Base-by-base conservation (phyloP, 2,113 vertebrate species). In the Eulacestoma nigropectus region DNA sequence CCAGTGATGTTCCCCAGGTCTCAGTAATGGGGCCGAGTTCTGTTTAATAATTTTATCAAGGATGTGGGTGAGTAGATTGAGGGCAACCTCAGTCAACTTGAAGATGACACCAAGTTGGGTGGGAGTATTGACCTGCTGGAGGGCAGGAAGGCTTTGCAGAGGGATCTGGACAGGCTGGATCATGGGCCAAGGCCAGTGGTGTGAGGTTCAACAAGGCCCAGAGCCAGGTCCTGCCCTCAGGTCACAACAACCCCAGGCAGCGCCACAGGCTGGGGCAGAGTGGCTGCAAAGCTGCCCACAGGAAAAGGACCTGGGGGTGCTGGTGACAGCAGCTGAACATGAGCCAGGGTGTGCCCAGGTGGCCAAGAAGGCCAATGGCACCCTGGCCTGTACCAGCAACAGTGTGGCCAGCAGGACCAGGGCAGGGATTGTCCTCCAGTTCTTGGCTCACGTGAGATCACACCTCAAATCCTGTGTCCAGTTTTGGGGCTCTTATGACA, bases 401-500 rank as follows among this genome's bases (percentile, higher is more conserved):
- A 1, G 32, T 64, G 75, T 56, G 49, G 49, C 13, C 57, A 80
- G 67, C 57, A 72, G 49, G 42, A 32, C 3, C n/a, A 64, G 67
- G 47, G 8, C 49, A 56, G 49, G n/a, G 21, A 18, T 26, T 29
- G 11, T 16, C 8, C 22, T 0, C 19, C 16, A 63, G n/a, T 26
- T 0, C 29, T 21, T 0, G 1, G 49, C 46, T 0, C 33, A 0
- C 9, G 1, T 49, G 17, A 44, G 15, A 14, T 10, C 0, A 0
- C 52, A 33, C 18, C 35, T 73, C 1, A 0, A 57, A 29, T 2
- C 10, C 4, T 37, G 27, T 57, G 22, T 3, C 7, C 32, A 22
- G 6, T 64, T 72, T 4, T 53, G 64, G 29, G 33, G 1, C 4
- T 10, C 12, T 39, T 8, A 27, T 5, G 12, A 41, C 11, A n/a